A percentile compares a stretch with the other conserved stretches of the same genome.
Evolutionary conservation across 2,797 vertebrate genomes (phyloP).

Genomic region (Clarias pachynema): DNA sequence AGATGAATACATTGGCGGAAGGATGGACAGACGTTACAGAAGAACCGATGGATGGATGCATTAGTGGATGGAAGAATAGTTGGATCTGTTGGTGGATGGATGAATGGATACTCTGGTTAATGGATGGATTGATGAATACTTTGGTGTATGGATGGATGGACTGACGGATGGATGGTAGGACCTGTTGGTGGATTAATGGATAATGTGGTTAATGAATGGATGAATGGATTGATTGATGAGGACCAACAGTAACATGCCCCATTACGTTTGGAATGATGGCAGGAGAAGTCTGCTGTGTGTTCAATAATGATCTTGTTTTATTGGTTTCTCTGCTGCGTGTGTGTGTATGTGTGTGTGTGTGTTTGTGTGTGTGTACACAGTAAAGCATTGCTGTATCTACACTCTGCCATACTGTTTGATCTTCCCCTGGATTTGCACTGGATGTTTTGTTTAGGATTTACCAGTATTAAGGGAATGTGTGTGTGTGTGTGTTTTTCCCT

Average conservation of each 20-base stretch:
- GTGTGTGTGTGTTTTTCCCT: constrained; percentile 46
- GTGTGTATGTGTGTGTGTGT: too few species aligned
- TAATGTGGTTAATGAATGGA: too few species aligned
- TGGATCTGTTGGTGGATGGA: not conserved
- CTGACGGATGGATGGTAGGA: too few species aligned
- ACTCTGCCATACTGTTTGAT: not conserved
- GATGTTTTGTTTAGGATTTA: constrained; percentile 21
- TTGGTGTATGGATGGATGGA: too few species aligned
- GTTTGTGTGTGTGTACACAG: too few species aligned
- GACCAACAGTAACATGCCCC: too few species aligned
- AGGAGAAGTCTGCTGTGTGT: too few species aligned
- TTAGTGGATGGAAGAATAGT: not conserved
- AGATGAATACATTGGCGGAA: not conserved
- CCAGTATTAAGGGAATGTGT: not conserved
- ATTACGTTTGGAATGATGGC: too few species aligned
- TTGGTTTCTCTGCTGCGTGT: too few species aligned
- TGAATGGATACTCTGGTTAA: not conserved
- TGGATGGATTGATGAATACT: not conserved
- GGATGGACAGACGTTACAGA: not conserved
- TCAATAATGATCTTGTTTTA: too few species aligned
- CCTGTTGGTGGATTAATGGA: too few species aligned
- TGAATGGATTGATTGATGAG: too few species aligned
- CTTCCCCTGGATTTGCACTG: constrained; percentile 22
- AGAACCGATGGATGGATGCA: not conserved
- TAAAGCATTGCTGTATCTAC: not conserved